Base-by-base conservation (phyloP, 2,113 vertebrate species). In the Bothrops jararaca region DNA sequence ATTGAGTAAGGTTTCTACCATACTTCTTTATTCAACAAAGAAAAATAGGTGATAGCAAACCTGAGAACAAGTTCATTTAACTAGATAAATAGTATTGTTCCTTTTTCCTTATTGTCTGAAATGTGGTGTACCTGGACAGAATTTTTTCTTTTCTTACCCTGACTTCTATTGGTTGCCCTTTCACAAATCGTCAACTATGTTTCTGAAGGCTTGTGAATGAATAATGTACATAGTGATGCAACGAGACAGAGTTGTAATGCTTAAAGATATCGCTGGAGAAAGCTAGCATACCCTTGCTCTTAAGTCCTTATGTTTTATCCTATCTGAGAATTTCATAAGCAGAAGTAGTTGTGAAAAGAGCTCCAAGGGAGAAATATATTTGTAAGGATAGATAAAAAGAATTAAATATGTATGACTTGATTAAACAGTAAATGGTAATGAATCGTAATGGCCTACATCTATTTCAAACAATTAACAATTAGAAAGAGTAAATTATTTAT, bases 361-460 rank as follows among this genome's bases (percentile, higher is more conserved):
- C 39, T 18, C 86, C 54, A 60, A 80, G 29, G n/a, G 5, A 89
- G 52, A 57, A 86, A 89, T 74, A 34, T 50, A 91, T 93, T 91
- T 92, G 60, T 9, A 45, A 95, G 93, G 69, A 90, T 93, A 94
- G 86, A 18, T 89, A 93, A 91, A 80, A 58, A 85, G 86, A 91
- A 64, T 88, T 89, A 91, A 94, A 94, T 86, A 12, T 85, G 74
- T 69, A 13, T 34, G 89, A 89, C 26, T 26, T 80, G 56, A 26
- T 0, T 1, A 87, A 89, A 24, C 39, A 89, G 34, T 64, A 58
- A 57, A 80, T 3, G n/a, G 74, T 90, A 52, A 7, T 56, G 69
- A 95, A 22, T 11, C 64, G 29, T 53, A 92, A 52, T 53, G 85
- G 18, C 9, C 39, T 8, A 56, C 0, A 39, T 0, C 3, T 87